phyloP scores from a whole-genome alignment of 53 echinoderm and acorn worm species.

The Holothuria leucospilota region DNA sequence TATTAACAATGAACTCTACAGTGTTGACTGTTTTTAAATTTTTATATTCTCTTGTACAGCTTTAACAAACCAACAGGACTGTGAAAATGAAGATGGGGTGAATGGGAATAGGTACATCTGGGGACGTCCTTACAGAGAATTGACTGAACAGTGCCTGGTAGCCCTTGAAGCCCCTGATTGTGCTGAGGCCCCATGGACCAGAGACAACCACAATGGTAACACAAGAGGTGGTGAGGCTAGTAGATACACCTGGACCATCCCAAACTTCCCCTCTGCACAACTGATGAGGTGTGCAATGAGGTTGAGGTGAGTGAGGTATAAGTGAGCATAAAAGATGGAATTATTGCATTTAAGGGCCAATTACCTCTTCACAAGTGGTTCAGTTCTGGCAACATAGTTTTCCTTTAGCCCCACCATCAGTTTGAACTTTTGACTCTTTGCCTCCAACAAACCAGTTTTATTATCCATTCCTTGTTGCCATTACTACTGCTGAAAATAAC shows the following conservation, averaged over 20 bases:
- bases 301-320: conserved; percentile 62
- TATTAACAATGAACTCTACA: too few species aligned
- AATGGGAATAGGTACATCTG: conserved; percentile 79
- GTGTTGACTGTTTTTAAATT: too few species aligned
- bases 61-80: neutral
- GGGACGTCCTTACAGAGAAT: conserved; percentile 81
- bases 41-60: neutral
- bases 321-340: neutral
- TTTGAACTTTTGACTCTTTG: neutral
- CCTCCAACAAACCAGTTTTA: too few species aligned
- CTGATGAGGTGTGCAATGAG: conserved; percentile 78
- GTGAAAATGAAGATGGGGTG: conserved; percentile 42
- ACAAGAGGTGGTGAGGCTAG: conserved; percentile 82
- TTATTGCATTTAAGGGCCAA: too few species aligned
- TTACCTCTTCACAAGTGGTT: neutral
- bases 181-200: conserved; percentile 89
- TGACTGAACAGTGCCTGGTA: conserved; percentile 75
- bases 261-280: conserved; percentile 79
- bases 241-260: conserved; percentile 80
- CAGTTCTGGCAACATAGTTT: neutral
- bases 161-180: conserved; percentile 90
- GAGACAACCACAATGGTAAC: conserved; percentile 94
- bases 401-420: neutral
- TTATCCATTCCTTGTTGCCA: too few species aligned
- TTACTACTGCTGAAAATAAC: too few species aligned